phyloP scores from a whole-genome alignment of 1,140 invertebrate species.

The Nasonia vitripennis region DNA sequence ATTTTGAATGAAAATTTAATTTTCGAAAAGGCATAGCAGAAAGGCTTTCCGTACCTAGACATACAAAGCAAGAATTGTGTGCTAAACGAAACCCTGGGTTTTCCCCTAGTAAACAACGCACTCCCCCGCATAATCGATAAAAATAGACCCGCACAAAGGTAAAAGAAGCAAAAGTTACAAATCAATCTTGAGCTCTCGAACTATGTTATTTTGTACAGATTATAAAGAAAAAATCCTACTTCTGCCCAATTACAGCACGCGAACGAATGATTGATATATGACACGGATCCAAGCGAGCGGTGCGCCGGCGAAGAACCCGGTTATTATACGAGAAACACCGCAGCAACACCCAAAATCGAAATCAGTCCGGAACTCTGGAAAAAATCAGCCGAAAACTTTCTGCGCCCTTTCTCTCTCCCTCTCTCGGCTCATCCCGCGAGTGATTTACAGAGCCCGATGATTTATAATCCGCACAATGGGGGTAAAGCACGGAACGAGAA shows the following conservation, averaged over 20 bases:
- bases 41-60: no score
- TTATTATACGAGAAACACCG: conserved; percentile 31
- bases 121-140: neutral
- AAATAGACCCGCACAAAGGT: neutral
- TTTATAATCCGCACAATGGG: conserved; percentile 64
- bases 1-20: no score
- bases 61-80: no score
- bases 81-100: no score
- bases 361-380: conserved; percentile 28
- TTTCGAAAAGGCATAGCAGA: no score
- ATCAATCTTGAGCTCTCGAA: neutral
- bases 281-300: neutral
- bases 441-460: conserved; percentile 69
- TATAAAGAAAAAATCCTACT: conserved; percentile 18
- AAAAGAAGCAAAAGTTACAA: conserved; percentile 4
- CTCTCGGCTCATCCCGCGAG: conserved; percentile 52
- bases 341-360: conserved; percentile 26
- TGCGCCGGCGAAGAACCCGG: neutral
- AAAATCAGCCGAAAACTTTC: conserved; percentile 57
- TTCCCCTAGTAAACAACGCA: no score
- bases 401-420: conserved; percentile 38
- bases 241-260: conserved; percentile 1
- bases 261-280: conserved; percentile 44
- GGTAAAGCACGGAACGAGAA: neutral
- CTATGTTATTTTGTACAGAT: conserved; percentile 1